These are phyloP conservation scores for Raja brachyura DNA, from an alignment of 2,113 vertebrate species.

Conservation along the genomic window DNA sequence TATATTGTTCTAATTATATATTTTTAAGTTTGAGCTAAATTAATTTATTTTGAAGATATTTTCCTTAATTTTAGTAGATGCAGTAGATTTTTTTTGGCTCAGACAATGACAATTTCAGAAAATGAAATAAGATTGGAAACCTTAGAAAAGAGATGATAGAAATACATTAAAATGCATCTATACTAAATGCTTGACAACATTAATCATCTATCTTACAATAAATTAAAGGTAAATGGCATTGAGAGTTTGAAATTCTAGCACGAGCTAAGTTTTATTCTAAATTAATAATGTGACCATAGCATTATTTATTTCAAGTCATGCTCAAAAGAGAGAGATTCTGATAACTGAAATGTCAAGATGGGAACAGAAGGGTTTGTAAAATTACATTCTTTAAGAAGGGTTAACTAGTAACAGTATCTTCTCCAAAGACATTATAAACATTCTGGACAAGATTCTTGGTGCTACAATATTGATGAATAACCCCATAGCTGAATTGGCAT, in stretches of 20 bases:
- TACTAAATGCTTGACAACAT: background rate
- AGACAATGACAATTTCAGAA: background rate
- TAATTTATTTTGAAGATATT: background rate
- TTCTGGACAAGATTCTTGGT: background rate
- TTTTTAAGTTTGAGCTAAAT: conserved; percentile 2
- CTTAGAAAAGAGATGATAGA: background rate
- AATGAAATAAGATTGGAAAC: background rate
- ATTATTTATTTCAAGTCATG: background rate
- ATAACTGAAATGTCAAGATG: conserved; percentile 7
- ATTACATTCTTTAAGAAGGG: background rate
- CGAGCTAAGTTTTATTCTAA: background rate
- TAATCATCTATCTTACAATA: background rate
- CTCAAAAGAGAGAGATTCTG: background rate
- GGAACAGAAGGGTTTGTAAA: background rate
- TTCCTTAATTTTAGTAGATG: background rate
- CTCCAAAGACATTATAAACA: background rate
- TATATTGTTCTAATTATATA: background rate
- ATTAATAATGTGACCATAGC: background rate
- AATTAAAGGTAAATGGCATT: background rate
- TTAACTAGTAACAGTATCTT: background rate
- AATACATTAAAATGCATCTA: background rate
- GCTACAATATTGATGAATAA: background rate
- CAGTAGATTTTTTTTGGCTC: background rate
- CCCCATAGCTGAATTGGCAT: background rate
- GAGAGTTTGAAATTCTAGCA: background rate